Evolutionary conservation across 2,113 vertebrate species (phyloP), one percentile per base, ranked within the genome.

Genomic region (Channa maculata): DNA sequence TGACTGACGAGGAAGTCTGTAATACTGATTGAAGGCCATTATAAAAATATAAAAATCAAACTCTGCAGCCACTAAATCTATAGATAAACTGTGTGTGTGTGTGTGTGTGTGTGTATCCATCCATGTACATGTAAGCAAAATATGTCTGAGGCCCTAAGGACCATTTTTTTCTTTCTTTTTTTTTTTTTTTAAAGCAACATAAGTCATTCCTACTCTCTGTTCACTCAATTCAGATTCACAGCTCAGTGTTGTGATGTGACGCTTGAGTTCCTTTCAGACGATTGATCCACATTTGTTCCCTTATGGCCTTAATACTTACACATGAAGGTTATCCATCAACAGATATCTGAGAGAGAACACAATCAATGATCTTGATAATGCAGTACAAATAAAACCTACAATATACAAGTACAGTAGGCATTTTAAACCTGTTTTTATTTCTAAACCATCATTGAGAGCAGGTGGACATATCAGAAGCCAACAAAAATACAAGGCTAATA

Each of bases 111-210:
- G 80, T 70, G 15, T 63, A n/a, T 24, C 24, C 24, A 24, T 24
- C 24, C n/a, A n/a, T n/a, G n/a, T 24, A 24, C 24, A 24, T 24
- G 24, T 24, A 24, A 24, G 24, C 24, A 24, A 24, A 24, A 24
- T 24, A 24, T 24, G 24, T 24, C 24, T 24, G 24, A 24, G 24
- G 24, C 24, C 24, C 24, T 24, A 24, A 24, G 24, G 24, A 24
- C 24, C 24, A 24, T 24, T n/a, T n/a, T n/a, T n/a, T n/a, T n/a
- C n/a, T n/a, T n/a, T n/a, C n/a, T 65, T 65, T 62, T 50, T 14
- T 41, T 57, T 85, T 90, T 89, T 87, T 83, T 89, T 58, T 50
- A 24, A 68, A 58, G 50, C 55, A 84, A 65, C 43, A 63, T 71
- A 39, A 67, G 52, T 81, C 78, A 58, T 70, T 50, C 50, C 15